Conservation (phyloP, 2,888 invertebrate genomes). For the Caenorhabditis angaria region DNA sequence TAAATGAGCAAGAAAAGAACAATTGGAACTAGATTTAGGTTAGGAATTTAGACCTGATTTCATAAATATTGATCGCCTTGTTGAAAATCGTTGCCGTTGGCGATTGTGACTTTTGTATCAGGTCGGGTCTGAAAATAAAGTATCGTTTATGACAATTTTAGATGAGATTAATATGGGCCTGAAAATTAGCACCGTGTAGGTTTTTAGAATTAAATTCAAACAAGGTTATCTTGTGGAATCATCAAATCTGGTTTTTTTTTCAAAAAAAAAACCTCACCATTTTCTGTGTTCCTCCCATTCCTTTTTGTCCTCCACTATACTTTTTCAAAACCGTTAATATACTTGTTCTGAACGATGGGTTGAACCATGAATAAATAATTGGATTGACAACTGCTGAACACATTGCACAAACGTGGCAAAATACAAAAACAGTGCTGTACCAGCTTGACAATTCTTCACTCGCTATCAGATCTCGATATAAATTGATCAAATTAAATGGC, state of each 20-base stretch:
- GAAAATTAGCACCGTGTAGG: too few species aligned
- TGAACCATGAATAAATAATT: conserved; percentile 70
- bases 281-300: conserved; percentile 13
- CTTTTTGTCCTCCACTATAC: conserved; percentile 16
- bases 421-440: conserved; percentile 62
- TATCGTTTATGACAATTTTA: conserved; percentile 11
- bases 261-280: too few species aligned
- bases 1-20: too few species aligned
- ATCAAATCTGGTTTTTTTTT: too few species aligned
- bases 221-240: too few species aligned
- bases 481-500: conserved; percentile 67
- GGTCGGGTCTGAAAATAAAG: conserved; percentile 25
- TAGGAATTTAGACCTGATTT: neutral
- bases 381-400: conserved; percentile 68
- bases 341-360: conserved; percentile 64
- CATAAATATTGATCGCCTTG: neutral
- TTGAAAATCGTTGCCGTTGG: neutral
- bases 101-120: conserved; percentile 7
- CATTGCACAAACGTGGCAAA: conserved; percentile 68
- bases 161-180: too few species aligned
- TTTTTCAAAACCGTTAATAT: conserved; percentile 10
- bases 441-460: conserved; percentile 34
- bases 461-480: conserved; percentile 64
- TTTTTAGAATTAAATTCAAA: too few species aligned
- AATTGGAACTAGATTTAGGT: too few species aligned